Evolutionary conservation across 2,888 invertebrate species (phyloP).

Genomic region (Strigamia crassipes): DNA sequence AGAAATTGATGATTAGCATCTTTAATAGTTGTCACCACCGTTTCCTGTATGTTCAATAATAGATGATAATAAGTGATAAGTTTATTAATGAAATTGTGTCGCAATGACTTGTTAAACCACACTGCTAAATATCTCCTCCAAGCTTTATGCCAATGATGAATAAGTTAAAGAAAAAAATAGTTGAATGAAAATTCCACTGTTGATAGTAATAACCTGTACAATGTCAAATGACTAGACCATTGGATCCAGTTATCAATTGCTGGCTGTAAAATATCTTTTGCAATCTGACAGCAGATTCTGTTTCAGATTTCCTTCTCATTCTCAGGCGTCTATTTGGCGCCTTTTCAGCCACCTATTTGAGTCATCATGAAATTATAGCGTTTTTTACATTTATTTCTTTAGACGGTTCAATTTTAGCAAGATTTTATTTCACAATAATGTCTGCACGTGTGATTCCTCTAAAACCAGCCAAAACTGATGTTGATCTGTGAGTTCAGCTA

Average conservation of each 20-base stretch:
- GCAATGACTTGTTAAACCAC: conserved; percentile 27
- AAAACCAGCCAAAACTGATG: too few species aligned
- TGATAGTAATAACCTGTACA: conserved; percentile 35
- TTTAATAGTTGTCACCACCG: conserved; percentile 38
- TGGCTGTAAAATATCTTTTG: conserved; percentile 42
- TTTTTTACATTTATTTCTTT: background rate
- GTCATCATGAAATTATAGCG: conserved; percentile 19
- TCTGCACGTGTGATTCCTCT: too few species aligned
- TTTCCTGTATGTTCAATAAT: conserved; percentile 32
- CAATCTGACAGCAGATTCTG: conserved; percentile 41
- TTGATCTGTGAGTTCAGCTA: too few species aligned
- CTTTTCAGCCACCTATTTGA: conserved; percentile 22
- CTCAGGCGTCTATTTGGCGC: conserved; percentile 23
- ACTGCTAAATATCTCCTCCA: background rate
- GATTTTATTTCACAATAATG: too few species aligned
- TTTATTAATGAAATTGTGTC: conserved; percentile 35
- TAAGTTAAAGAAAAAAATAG: background rate
- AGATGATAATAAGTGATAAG: conserved; percentile 23
- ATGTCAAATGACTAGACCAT: background rate
- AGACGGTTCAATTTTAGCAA: too few species aligned
- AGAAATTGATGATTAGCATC: conserved; percentile 17
- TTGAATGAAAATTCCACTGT: conserved; percentile 33
- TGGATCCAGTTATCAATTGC: conserved; percentile 26
- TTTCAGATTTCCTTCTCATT: conserved; percentile 40
- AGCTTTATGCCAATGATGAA: background rate